Evolutionary conservation across 2,888 invertebrate genomes (phyloP).

Genomic region (Ophion ellenae): DNA sequence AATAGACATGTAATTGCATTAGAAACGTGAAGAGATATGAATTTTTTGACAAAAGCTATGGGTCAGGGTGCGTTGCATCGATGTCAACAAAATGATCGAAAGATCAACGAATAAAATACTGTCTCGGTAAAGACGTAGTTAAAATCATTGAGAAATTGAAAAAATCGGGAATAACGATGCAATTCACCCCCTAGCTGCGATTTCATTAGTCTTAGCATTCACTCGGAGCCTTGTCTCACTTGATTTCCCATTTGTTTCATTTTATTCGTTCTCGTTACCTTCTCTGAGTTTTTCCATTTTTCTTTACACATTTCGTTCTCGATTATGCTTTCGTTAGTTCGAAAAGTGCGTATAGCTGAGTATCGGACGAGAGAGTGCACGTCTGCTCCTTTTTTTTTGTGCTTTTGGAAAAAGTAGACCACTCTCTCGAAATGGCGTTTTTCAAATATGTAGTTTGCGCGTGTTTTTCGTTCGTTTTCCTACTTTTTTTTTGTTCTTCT

Average conservation of each 20-base stretch:
- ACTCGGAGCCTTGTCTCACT: conserved; percentile 40
- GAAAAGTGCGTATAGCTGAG: conserved; percentile 51
- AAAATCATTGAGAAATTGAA: not conserved
- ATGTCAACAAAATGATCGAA: conserved; percentile 5
- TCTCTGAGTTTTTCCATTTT: conserved; percentile 60
- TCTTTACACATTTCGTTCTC: conserved; percentile 60
- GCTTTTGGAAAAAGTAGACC: conserved; percentile 33
- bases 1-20: conserved; percentile 36
- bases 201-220: conserved; percentile 51
- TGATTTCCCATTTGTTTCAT: conserved; percentile 49
- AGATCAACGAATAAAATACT: not conserved
- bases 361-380: conserved; percentile 53
- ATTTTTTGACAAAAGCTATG: conserved; percentile 51
- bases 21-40: conserved; percentile 17
- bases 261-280: conserved; percentile 57
- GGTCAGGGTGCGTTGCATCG: conserved; percentile 40
- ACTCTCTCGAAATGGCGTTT: conserved; percentile 57
- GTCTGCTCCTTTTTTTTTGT: conserved; percentile 40
- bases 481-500: conserved; percentile 43
- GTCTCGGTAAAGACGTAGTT: no score
- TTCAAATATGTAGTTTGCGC: conserved; percentile 55
- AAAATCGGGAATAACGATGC: conserved; percentile 22
- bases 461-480: conserved; percentile 46
- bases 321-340: conserved; percentile 51
- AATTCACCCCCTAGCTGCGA: conserved; percentile 45